These are phyloP conservation scores for Thereva nobilitata DNA, from an alignment of 2,888 invertebrate genomes.

Conservation along the genomic window DNA sequence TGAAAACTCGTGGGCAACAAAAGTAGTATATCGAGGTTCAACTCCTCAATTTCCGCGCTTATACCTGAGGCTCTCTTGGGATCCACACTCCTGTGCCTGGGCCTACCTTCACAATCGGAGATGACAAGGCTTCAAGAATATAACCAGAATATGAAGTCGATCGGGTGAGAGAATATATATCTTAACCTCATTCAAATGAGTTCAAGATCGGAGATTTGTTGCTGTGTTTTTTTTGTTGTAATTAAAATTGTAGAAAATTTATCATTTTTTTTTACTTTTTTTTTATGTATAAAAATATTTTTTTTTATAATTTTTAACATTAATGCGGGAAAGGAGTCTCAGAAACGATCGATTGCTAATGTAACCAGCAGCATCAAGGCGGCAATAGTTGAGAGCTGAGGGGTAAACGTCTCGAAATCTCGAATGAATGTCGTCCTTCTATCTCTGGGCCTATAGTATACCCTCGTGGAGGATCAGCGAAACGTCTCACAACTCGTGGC, in stretches of 20 bases:
- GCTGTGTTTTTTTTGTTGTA: constrained; percentile 15
- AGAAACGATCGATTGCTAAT: too few relatives aligned
- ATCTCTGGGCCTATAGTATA: background rate
- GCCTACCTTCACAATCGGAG: background rate
- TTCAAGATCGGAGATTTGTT: background rate
- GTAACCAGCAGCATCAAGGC: background rate
- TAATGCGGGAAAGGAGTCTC: too few relatives aligned
- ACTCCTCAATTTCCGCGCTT: too few relatives aligned
- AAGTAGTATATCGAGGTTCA: too few relatives aligned
- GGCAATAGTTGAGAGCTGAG: constrained; percentile 19
- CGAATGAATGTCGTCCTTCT: background rate
- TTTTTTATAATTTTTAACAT: too few relatives aligned
- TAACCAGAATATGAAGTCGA: background rate
- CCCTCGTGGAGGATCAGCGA: too few relatives aligned
- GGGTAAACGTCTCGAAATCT: background rate
- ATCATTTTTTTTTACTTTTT: constrained; percentile 23
- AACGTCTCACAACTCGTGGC: background rate
- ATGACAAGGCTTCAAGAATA: constrained; percentile 6
- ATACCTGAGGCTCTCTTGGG: too few relatives aligned
- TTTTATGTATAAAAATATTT: too few relatives aligned
- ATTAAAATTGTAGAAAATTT: constrained; percentile 28
- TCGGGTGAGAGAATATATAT: background rate
- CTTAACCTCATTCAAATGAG: constrained; percentile 28
- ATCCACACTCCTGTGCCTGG: too few relatives aligned
- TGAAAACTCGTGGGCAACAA: too few relatives aligned